Evolutionary conservation across 2,797 vertebrate species (phyloP).

Genomic region (Erpetoichthys calabaricus): DNA sequence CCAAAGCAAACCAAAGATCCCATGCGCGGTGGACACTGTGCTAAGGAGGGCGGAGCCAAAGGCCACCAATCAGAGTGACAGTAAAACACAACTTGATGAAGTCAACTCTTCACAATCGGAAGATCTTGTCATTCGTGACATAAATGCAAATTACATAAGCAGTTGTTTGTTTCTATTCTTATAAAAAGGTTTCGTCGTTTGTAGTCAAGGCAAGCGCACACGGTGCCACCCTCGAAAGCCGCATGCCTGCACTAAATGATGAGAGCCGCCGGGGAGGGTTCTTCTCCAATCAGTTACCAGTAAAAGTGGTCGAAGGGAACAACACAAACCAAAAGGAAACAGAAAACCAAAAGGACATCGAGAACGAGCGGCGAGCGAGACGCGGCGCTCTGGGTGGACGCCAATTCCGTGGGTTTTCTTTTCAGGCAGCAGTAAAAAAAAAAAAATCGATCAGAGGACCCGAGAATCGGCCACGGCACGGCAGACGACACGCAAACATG

Average conservation of each 20-base stretch:
- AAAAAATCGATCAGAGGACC: conserved; percentile 8
- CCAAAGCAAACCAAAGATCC: conserved; percentile 49
- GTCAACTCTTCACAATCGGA: conserved; percentile 19
- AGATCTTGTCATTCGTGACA: conserved; percentile 31
- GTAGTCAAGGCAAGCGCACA: conserved; percentile 42
- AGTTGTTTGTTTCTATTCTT: conserved; percentile 24
- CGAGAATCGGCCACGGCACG: conserved; percentile 18
- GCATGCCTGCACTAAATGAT: conserved; percentile 44
- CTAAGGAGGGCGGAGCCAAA: conserved; percentile 22
- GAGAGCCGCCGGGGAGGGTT: too few species aligned
- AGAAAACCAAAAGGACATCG: too few species aligned
- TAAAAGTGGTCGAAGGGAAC: conserved; percentile 7
- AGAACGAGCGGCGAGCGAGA: too few species aligned
- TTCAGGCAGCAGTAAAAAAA: conserved; percentile 29
- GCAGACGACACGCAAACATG: conserved; percentile 36
- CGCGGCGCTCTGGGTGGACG: too few species aligned
- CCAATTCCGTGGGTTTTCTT: conserved; percentile 11
- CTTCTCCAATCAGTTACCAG: conserved; percentile 31
- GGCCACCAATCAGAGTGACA: too few species aligned
- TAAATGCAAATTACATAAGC: conserved; percentile 34
- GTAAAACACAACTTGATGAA: too few species aligned
- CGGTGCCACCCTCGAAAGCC: conserved; percentile 43
- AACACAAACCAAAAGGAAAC: too few species aligned
- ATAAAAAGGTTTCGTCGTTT: conserved; percentile 33
- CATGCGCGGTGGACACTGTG: conserved; percentile 66